Evolutionary conservation across 2,888 invertebrate species (phyloP).

Genomic region (Erebia aethiops): DNA sequence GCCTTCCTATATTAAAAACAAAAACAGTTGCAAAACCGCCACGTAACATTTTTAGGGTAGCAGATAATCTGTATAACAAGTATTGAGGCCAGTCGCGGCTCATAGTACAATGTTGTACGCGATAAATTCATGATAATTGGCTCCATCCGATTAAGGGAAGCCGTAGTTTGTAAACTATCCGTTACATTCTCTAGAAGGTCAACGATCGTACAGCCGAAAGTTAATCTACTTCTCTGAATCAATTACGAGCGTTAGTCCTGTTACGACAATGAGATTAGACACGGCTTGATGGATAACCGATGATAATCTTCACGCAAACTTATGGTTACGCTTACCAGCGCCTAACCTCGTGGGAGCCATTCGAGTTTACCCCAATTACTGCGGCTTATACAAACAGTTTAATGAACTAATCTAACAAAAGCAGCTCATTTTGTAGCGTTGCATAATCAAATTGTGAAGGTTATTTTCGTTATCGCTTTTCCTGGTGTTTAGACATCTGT

Average conservation of each 20-base stretch:
- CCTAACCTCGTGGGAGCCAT: conserved; percentile 34
- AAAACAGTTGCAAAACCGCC: background rate
- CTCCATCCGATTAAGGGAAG: conserved; percentile 75
- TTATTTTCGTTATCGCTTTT: conserved; percentile 22
- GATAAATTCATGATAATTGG: conserved; percentile 61
- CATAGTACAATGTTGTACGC: conserved; percentile 50
- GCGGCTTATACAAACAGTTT: conserved; percentile 25
- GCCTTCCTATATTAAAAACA: background rate
- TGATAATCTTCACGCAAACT: conserved; percentile 61
- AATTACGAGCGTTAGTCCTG: conserved; percentile 67
- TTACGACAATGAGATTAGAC: conserved; percentile 69
- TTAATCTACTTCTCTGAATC: conserved; percentile 69
- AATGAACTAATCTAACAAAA: conserved; percentile 25
- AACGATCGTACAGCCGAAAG: conserved; percentile 61
- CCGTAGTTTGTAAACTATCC: conserved; percentile 58
- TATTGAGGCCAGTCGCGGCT: conserved; percentile 40
- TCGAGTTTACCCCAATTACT: conserved; percentile 30
- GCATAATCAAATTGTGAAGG: conserved; percentile 16
- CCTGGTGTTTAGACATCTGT: conserved; percentile 1
- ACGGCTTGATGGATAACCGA: conserved; percentile 58
- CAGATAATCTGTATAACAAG: conserved; percentile 37
- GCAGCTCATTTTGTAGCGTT: conserved; percentile 15
- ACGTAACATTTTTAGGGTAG: conserved; percentile 30
- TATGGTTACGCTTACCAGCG: conserved; percentile 51
- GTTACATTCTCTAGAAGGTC: conserved; percentile 61